Evolutionary conservation across 2,888 invertebrate genomes (phyloP).

Genomic region (Hofmannophila pseudospretella): DNA sequence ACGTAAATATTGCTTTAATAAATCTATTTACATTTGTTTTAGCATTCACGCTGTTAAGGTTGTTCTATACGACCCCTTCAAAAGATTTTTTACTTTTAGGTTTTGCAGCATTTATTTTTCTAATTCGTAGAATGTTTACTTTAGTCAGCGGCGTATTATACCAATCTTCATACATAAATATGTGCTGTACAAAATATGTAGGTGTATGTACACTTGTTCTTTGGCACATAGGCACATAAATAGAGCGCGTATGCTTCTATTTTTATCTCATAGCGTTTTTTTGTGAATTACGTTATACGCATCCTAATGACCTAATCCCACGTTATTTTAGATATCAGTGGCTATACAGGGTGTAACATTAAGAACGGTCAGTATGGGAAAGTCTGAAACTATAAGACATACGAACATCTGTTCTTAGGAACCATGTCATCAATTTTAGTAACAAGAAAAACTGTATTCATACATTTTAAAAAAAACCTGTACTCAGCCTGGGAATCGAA

Average conservation of each 20-base stretch:
- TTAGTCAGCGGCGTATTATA: neutral
- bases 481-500: no score
- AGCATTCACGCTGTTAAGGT: no score
- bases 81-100: neutral
- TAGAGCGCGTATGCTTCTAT: constrained; percentile 40
- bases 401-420: no score
- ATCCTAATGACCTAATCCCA: constrained; percentile 36
- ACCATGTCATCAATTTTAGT: no score
- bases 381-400: no score
- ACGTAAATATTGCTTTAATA: neutral
- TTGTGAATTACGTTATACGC: constrained; percentile 34
- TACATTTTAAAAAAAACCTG: no score
- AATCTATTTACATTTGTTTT: neutral
- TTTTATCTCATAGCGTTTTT: constrained; percentile 38
- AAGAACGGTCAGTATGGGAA: no score
- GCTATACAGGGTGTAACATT: no score
- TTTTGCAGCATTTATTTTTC: neutral
- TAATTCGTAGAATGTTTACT: neutral
- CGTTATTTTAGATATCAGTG: constrained; percentile 11
- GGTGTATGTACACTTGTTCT: constrained; percentile 5
- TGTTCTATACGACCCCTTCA: neutral
- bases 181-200: constrained; percentile 1
- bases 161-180: neutral
- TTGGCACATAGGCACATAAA: constrained; percentile 20
- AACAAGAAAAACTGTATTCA: no score